phyloP scores from a whole-genome alignment of 2,797 vertebrate genomes.

The Sardinella longiceps region DNA sequence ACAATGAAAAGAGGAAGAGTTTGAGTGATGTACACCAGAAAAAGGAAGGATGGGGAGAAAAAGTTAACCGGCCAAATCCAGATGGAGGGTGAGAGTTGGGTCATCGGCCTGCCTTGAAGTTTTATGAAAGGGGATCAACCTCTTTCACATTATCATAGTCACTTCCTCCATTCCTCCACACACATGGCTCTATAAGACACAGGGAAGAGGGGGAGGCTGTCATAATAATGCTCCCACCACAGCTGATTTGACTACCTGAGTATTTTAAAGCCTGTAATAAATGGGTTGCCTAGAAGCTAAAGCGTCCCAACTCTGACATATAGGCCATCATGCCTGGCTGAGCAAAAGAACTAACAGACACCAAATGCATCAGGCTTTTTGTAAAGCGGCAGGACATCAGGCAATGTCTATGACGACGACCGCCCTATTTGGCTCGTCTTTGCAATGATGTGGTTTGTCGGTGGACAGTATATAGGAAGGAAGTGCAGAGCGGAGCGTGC shows the following conservation, averaged over 20 bases:
- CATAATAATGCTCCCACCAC: neutral
- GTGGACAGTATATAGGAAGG: constrained; percentile 47
- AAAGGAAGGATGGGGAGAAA: neutral
- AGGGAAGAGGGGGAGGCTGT: neutral
- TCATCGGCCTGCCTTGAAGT: constrained; percentile 15
- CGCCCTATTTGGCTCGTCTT: constrained; percentile 25
- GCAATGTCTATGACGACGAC: constrained; percentile 10
- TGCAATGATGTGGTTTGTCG: constrained; percentile 47
- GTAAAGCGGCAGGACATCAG: neutral
- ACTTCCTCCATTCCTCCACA: neutral
- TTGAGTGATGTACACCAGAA: neutral
- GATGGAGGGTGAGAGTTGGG: neutral
- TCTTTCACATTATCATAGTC: neutral
- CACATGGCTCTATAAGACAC: neutral
- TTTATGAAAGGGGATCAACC: constrained; percentile 23
- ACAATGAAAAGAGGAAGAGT: neutral
- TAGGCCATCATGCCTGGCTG: neutral
- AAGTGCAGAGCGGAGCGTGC: constrained; percentile 30
- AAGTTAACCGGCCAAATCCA: constrained; percentile 1
- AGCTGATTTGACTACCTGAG: neutral
- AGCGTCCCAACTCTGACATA: neutral
- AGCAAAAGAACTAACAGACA: neutral
- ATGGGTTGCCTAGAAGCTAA: neutral
- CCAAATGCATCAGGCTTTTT: neutral
- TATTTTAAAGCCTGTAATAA: neutral